Conservation (phyloP, 2,113 vertebrate genomes). For the Varanus salvator region DNA sequence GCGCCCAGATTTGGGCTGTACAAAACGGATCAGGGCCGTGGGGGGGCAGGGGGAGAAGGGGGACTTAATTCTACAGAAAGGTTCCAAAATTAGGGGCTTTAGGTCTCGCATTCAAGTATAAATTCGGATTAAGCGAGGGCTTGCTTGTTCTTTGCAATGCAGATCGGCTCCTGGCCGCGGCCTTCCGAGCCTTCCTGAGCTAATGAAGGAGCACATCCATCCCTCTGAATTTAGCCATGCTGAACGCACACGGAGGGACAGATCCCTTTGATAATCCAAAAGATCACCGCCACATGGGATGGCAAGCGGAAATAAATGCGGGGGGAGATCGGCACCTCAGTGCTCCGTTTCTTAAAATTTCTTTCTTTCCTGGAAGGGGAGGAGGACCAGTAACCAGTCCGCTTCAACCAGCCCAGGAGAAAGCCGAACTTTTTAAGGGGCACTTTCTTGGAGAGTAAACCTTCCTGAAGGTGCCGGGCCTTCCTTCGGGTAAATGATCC, state of each 20-base stretch:
- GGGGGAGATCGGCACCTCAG: too few species aligned
- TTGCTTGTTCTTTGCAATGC: background rate
- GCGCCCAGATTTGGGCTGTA: background rate
- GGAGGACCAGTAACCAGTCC: too few species aligned
- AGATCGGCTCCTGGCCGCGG: background rate
- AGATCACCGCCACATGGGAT: too few species aligned
- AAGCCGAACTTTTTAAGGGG: background rate
- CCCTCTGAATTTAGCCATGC: background rate
- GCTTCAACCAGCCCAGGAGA: background rate
- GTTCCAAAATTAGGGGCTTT: background rate
- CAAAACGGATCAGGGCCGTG: background rate
- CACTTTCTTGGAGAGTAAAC: background rate
- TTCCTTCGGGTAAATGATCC: background rate
- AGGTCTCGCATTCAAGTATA: background rate
- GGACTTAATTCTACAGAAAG: background rate
- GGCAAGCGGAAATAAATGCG: too few species aligned
- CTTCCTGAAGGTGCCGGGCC: background rate
- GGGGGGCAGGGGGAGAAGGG: too few species aligned
- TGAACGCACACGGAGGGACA: background rate
- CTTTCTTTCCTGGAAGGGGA: too few species aligned
- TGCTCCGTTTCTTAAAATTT: too few species aligned
- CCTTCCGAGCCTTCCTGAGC: background rate
- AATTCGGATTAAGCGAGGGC: background rate
- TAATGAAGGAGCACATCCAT: background rate
- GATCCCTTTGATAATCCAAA: too few species aligned